Evolutionary conservation across 2,888 invertebrate genomes (phyloP).

Genomic region (Aricia artaxerxes): DNA sequence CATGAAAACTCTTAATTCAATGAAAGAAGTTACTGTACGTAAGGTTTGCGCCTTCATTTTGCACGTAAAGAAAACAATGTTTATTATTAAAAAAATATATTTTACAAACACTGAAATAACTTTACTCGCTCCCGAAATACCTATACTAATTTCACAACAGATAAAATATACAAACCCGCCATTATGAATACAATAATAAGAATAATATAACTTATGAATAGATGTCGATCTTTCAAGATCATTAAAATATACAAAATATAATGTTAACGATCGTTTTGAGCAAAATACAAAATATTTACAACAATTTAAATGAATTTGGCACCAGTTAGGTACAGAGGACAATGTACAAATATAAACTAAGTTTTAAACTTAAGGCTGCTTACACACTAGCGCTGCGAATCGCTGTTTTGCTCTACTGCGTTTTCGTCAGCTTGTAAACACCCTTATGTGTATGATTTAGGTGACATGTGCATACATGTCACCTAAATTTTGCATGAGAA

Average conservation of each 20-base stretch:
- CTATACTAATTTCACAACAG: conserved; percentile 1
- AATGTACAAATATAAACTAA: conserved; percentile 47
- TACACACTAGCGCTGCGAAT: background rate
- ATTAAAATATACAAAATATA: conserved; percentile 1
- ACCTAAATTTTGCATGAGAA: background rate
- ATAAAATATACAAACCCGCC: conserved; percentile 6
- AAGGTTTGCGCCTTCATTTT: background rate
- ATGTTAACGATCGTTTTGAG: conserved; percentile 51
- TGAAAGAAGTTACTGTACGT: too few relatives aligned
- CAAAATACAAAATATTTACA: conserved; percentile 58
- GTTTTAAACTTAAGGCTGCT: background rate
- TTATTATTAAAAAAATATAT: conserved; percentile 24
- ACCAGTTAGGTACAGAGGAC: conserved; percentile 74
- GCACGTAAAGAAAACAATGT: background rate
- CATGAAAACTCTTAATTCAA: too few relatives aligned
- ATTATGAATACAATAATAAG: background rate
- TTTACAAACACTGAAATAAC: conserved; percentile 25
- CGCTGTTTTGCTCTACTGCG: background rate
- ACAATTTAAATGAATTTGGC: conserved; percentile 53
- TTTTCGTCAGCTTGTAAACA: background rate
- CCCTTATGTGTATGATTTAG: background rate
- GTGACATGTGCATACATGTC: background rate
- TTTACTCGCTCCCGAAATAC: background rate
- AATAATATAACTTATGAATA: background rate
- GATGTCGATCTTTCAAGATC: background rate